A percentile compares a stretch with the other conserved stretches of the same genome.
phyloP scores from a whole-genome alignment of 2,888 invertebrate species.

The Abrostola tripartita region DNA sequence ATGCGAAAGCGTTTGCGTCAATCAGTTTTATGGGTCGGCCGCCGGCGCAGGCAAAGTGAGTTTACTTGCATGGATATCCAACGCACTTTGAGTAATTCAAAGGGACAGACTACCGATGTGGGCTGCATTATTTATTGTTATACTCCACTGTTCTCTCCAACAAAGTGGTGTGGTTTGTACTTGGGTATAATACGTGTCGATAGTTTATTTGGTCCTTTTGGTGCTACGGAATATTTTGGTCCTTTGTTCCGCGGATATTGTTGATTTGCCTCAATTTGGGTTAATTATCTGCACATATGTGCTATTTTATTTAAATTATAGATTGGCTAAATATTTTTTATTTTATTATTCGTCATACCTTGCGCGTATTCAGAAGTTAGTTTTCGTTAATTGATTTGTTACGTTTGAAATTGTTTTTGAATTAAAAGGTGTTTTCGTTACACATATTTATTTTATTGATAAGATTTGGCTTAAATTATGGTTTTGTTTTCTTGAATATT shows the following conservation, averaged over 20 bases:
- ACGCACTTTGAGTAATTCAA: slow-evolving; percentile 46
- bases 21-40: slow-evolving; percentile 52
- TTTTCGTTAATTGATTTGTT: slow-evolving; percentile 24
- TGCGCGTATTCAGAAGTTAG: background rate
- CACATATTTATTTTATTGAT: too few species aligned
- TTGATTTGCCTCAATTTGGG: background rate
- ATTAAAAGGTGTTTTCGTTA: background rate
- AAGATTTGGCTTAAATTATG: slow-evolving; percentile 13
- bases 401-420: slow-evolving; percentile 18
- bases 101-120: slow-evolving; percentile 18
- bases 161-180: slow-evolving; percentile 14
- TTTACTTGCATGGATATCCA: slow-evolving; percentile 22
- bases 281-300: too few species aligned
- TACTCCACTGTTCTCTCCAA: slow-evolving; percentile 29
- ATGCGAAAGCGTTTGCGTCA: slow-evolving; percentile 33
- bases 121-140: slow-evolving; percentile 30
- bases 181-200: background rate
- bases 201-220: slow-evolving; percentile 6
- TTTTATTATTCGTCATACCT: too few species aligned
- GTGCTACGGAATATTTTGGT: background rate
- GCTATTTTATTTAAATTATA: too few species aligned
- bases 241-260: background rate
- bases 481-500: slow-evolving; percentile 1
- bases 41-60: slow-evolving; percentile 33
- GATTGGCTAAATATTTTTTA: background rate